Evolutionary conservation across 2,113 vertebrate species (phyloP).

Genomic region (Phalacrocorax carbo): DNA sequence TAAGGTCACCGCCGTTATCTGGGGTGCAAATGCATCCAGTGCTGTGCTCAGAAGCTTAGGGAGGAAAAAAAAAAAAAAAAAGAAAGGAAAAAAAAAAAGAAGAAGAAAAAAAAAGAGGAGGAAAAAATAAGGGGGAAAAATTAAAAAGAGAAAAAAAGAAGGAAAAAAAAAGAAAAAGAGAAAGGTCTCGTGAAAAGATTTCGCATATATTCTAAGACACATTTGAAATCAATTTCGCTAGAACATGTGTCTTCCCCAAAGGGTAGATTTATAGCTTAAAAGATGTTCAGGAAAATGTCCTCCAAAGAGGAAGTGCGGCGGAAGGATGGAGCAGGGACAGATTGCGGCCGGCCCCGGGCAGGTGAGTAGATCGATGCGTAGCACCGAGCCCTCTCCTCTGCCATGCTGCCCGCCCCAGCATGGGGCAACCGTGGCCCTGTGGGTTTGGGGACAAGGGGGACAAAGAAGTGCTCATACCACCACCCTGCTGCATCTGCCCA

Average conservation of each 20-base stretch:
- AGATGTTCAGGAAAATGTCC: not conserved
- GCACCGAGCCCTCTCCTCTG: not conserved
- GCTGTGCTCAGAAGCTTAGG: not conserved
- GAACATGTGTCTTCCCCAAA: not conserved
- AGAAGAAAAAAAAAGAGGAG: accelerated
- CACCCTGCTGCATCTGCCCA: too few relatives aligned
- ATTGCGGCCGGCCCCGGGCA: not conserved
- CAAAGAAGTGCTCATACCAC: not conserved
- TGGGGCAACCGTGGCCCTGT: not conserved
- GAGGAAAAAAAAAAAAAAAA: too few relatives aligned
- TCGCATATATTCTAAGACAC: not conserved
- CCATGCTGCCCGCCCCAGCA: accelerated
- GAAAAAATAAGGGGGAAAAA: too few relatives aligned
- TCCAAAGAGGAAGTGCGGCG: accelerated
- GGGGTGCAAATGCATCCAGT: slow-evolving; percentile 19
- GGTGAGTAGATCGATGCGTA: not conserved
- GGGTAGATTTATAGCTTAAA: not conserved
- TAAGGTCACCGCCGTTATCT: not conserved
- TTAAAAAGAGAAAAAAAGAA: accelerated
- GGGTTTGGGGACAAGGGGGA: not conserved
- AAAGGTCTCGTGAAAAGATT: not conserved
- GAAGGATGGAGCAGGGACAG: not conserved
- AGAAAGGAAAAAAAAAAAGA: accelerated
- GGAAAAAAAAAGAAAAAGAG: too few relatives aligned
- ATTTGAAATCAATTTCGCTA: not conserved